Evolutionary conservation across 1,140 invertebrate species (phyloP).

Genomic region (Euschistus heros): DNA sequence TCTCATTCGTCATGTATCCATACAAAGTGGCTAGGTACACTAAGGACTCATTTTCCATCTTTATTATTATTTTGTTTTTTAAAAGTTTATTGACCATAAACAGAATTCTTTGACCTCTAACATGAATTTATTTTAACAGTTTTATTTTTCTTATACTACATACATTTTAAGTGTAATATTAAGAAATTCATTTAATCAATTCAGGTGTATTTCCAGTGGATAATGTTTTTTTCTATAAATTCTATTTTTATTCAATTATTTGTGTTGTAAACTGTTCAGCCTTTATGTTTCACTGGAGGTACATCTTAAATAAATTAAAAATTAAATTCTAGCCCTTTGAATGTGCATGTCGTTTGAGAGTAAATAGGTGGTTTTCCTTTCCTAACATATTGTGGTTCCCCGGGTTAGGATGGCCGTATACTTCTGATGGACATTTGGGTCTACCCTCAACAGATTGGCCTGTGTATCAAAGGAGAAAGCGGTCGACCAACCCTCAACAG

Average conservation of each 20-base stretch:
- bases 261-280: not conserved
- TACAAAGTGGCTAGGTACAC: slow-evolving; percentile 17
- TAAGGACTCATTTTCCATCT: slow-evolving; percentile 4
- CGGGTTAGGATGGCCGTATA: slow-evolving; percentile 22
- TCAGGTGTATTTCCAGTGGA: not conserved
- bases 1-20: slow-evolving; percentile 5
- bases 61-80: not conserved
- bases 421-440: not conserved
- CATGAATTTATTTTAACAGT: slow-evolving; percentile 8
- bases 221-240: not conserved
- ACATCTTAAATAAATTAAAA: not conserved
- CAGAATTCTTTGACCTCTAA: not conserved
- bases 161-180: not conserved
- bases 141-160: slow-evolving; percentile 7
- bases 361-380: slow-evolving; percentile 22
- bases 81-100: not conserved
- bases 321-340: slow-evolving; percentile 21
- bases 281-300: not conserved
- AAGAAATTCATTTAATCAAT: not conserved
- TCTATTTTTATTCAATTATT: not conserved
- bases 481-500: slow-evolving; percentile 50
- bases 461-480: slow-evolving; percentile 13
- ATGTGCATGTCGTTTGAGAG: slow-evolving; percentile 22
- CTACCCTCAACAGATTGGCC: not conserved
- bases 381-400: slow-evolving; percentile 17